A percentile compares a stretch with the other conserved stretches of the same genome.
These are phyloP conservation scores for Drosophila persimilis DNA, from an alignment of 1,140 invertebrate species.

Conservation along the genomic window DNA sequence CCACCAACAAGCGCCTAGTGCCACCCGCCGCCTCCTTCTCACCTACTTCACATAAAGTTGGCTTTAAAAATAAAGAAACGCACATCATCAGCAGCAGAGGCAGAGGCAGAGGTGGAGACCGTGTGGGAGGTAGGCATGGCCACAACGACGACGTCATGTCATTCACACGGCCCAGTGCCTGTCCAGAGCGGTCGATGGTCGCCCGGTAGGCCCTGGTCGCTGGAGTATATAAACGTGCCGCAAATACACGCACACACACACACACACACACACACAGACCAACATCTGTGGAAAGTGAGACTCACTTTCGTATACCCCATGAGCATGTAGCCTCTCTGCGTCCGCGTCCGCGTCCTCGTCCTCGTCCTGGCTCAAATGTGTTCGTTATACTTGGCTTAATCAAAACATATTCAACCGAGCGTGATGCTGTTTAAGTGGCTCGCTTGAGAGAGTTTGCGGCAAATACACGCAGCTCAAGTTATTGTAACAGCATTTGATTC, in stretches of 20 bases:
- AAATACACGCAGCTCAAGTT: slow-evolving; percentile 71
- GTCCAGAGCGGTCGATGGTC: slow-evolving; percentile 42
- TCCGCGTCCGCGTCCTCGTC: slow-evolving; percentile 18
- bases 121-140: not conserved
- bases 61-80: slow-evolving; percentile 61
- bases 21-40: not conserved
- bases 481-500: slow-evolving; percentile 79
- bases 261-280: not conserved
- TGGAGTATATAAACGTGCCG: slow-evolving; percentile 72
- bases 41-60: slow-evolving; percentile 26
- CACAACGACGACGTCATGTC: slow-evolving; percentile 44
- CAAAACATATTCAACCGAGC: slow-evolving; percentile 79
- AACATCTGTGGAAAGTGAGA: slow-evolving; percentile 38
- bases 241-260: slow-evolving; percentile 14
- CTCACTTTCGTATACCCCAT: slow-evolving; percentile 36
- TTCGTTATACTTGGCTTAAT: slow-evolving; percentile 80
- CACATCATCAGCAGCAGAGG: slow-evolving; percentile 22
- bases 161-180: slow-evolving; percentile 59
- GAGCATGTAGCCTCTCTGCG: slow-evolving; percentile 7
- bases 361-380: slow-evolving; percentile 63
- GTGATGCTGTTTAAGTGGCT: slow-evolving; percentile 78
- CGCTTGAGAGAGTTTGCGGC: slow-evolving; percentile 75
- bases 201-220: slow-evolving; percentile 16
- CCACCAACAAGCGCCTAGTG: slow-evolving; percentile 8
- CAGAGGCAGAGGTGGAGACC: too few species aligned